Evolutionary conservation across 1,140 invertebrate genomes (phyloP), one percentile per base, ranked within the genome.

Genomic region (Teleogryllus occipitalis): DNA sequence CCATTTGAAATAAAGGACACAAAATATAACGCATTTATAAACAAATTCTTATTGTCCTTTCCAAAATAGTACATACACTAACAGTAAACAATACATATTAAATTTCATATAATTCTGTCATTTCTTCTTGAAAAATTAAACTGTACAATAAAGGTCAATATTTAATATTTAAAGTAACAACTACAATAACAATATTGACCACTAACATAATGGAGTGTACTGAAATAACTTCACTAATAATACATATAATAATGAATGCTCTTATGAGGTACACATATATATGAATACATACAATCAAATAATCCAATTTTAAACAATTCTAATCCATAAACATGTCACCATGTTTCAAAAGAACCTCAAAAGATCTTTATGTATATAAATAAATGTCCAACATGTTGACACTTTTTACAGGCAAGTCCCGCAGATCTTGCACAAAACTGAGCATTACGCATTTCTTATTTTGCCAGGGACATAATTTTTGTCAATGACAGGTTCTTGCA

Each of bases 401-500:
- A 65, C 54, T 14, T 65, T 65, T 18, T 18, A 65, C 54, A 65
- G 54, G 54, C 54, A 65, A 65, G 54, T 14, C 18, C 54, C 18
- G 10, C 54, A 65, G 54, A 39, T 65, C 54, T 65, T 18, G 54
- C 54, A 65, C 14, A 15, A 74, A 79, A 48, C 8, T 47, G 8
- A 46, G 47, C 79, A 80, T 80, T 80, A 81, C 75, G 80, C 80
- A 79, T 97, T 99, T 86, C 98, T 91, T 88, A 99, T 99, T 90
- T 99, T 99, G 83, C 98, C 98, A 82, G 98, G 98, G 81, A 99
- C 96, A 88, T 99, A 99, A 88, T 98, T 99, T 88, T 97, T 98
- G 88, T 99, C 98, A 87, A 99, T 99, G 82, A 93, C 92, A 77
- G 93, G 93, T 84, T 99, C 97, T 87, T 99, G 97, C 79, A 99